Evolutionary conservation across 2,797 vertebrate genomes (phyloP).

Genomic region (Pseudochromis fuscus): DNA sequence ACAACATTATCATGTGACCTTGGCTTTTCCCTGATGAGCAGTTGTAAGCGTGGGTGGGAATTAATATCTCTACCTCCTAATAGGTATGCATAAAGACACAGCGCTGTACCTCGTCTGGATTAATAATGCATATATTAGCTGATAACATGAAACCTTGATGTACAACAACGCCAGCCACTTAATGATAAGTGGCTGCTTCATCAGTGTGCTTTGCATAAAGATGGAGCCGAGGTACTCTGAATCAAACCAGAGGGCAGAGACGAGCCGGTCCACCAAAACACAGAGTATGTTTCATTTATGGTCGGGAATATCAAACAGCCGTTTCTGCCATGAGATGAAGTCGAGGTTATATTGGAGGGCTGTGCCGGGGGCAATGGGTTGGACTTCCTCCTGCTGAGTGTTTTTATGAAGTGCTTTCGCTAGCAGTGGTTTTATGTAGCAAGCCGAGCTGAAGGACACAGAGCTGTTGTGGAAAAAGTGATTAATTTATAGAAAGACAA

Average conservation of each 20-base stretch:
- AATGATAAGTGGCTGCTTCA: slow-evolving; percentile 80
- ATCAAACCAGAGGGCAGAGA: slow-evolving; percentile 72
- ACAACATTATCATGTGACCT: slow-evolving; percentile 4
- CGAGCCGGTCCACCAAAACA: slow-evolving; percentile 57
- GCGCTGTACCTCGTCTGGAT: slow-evolving; percentile 56
- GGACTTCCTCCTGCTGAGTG: slow-evolving; percentile 60
- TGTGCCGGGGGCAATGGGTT: slow-evolving; percentile 49
- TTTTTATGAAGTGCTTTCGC: slow-evolving; percentile 65
- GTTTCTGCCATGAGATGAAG: slow-evolving; percentile 37
- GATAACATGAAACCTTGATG: slow-evolving; percentile 78
- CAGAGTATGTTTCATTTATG: slow-evolving; percentile 61
- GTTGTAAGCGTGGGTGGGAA: slow-evolving; percentile 25
- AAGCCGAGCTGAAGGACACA: slow-evolving; percentile 64
- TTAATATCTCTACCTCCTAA: slow-evolving; percentile 46
- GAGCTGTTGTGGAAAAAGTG: slow-evolving; percentile 35
- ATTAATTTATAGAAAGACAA: slow-evolving; percentile 38
- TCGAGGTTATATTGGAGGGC: slow-evolving; percentile 59
- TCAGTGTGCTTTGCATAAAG: slow-evolving; percentile 78
- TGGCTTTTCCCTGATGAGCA: slow-evolving; percentile 19
- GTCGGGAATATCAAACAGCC: slow-evolving; percentile 68
- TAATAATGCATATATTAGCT: slow-evolving; percentile 80
- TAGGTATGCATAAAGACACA: slow-evolving; percentile 63
- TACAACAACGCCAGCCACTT: slow-evolving; percentile 71
- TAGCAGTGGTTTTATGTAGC: slow-evolving; percentile 50
- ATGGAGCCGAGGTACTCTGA: slow-evolving; percentile 61